phyloP scores from a whole-genome alignment of 2,888 invertebrate species.

The Parelbella ahira region DNA sequence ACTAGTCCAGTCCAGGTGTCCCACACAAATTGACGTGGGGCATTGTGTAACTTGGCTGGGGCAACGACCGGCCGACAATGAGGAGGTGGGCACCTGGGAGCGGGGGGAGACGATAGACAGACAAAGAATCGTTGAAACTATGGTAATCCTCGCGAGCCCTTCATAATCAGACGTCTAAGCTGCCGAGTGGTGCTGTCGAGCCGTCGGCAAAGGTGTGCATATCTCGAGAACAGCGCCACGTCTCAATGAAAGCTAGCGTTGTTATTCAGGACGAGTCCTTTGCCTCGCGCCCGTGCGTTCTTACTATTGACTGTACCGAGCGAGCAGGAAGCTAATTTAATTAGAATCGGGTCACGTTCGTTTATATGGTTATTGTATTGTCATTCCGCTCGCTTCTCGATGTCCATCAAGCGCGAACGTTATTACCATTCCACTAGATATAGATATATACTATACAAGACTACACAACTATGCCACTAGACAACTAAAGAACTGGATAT shows the following conservation, averaged over 20 bases:
- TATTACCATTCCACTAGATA: background rate
- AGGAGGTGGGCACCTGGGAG: constrained; percentile 38
- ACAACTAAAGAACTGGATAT: too few relatives aligned
- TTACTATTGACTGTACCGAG: constrained; percentile 11
- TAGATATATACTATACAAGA: too few relatives aligned
- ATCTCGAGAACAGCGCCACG: constrained; percentile 8
- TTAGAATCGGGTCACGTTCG: constrained; percentile 47
- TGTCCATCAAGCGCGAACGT: constrained; percentile 7
- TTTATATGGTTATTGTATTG: constrained; percentile 20
- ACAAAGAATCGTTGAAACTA: constrained; percentile 30
- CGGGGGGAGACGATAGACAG: constrained; percentile 48
- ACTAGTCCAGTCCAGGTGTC: constrained; percentile 58
- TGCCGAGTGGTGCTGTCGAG: constrained; percentile 1
- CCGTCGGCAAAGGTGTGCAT: background rate
- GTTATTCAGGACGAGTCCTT: constrained; percentile 11
- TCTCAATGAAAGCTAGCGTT: constrained; percentile 14
- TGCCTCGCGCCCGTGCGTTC: background rate
- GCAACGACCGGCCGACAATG: constrained; percentile 59
- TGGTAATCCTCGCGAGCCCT: constrained; percentile 30
- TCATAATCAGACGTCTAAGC: constrained; percentile 27
- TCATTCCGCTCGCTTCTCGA: constrained; percentile 8
- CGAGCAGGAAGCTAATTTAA: constrained; percentile 44
- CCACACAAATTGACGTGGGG: constrained; percentile 39
- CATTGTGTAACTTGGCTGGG: constrained; percentile 51
- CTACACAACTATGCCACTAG: too few relatives aligned